Percentiles rank a stretch among this genome's conserved stretches.
Conservation (phyloP, 2,888 invertebrate genomes). For the Charanyca ferruginea region DNA sequence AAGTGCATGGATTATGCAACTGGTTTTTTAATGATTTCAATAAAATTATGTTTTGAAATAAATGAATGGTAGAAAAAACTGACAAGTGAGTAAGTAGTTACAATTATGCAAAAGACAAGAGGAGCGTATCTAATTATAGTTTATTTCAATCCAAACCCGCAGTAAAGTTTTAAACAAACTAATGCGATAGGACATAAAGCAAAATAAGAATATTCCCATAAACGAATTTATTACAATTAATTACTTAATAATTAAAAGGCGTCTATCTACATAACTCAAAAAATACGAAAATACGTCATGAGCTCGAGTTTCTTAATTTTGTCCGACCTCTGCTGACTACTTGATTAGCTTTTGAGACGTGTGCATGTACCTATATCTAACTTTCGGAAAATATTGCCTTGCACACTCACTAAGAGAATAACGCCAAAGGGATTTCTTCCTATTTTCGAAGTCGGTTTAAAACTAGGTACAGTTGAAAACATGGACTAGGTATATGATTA, state of each 20-base stretch:
- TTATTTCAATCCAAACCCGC: not conserved
- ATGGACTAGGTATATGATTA: constrained; percentile 22
- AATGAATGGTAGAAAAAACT: not conserved
- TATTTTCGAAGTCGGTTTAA: not conserved
- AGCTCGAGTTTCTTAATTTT: not conserved
- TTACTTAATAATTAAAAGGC: too few species aligned
- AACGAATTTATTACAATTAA: too few species aligned
- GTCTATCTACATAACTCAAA: not conserved
- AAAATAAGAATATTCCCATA: too few species aligned
- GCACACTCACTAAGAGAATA: not conserved
- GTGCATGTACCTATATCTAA: not conserved
- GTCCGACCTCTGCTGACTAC: not conserved
- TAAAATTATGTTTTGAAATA: not conserved
- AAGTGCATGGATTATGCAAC: too few species aligned
- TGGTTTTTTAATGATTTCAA: too few species aligned
- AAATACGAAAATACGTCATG: not conserved
- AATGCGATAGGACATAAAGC: not conserved
- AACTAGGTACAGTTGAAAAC: not conserved
- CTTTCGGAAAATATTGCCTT: constrained; percentile 9
- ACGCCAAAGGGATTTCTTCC: not conserved
- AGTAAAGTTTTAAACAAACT: not conserved
- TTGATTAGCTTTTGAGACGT: not conserved
- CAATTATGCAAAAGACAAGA: not conserved
- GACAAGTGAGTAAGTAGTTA: not conserved
- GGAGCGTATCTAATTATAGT: not conserved